These are phyloP conservation scores for Platerodrilus igneus DNA, from an alignment of 2,888 invertebrate genomes.

Conservation along the genomic window DNA sequence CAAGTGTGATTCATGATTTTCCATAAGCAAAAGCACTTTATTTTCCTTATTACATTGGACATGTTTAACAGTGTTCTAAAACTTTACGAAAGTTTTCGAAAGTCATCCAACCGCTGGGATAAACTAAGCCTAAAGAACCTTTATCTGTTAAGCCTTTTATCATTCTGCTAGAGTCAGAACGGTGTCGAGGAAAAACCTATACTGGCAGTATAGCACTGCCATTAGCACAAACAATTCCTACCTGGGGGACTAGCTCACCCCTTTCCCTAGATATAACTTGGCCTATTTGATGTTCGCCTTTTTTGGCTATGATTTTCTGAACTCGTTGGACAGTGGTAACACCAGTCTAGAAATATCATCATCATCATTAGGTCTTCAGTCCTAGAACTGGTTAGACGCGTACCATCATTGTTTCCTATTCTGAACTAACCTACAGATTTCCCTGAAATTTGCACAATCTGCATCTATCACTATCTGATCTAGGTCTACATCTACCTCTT, in stretches of 20 bases:
- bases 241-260: slow-evolving; percentile 21
- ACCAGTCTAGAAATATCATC: slow-evolving; percentile 1
- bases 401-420: too few relatives aligned
- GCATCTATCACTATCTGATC: too few relatives aligned
- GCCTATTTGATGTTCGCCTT: slow-evolving; percentile 27
- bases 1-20: slow-evolving; percentile 35
- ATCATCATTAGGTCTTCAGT: too few relatives aligned
- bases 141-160: slow-evolving; percentile 16
- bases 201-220: slow-evolving; percentile 15
- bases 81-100: slow-evolving; percentile 33
- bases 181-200: slow-evolving; percentile 13
- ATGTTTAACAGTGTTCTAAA: slow-evolving; percentile 33
- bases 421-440: too few relatives aligned
- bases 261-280: slow-evolving; percentile 19
- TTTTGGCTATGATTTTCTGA: slow-evolving; percentile 20
- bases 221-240: slow-evolving; percentile 16
- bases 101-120: slow-evolving; percentile 36
- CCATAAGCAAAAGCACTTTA: slow-evolving; percentile 33
- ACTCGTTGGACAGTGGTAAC: slow-evolving; percentile 18
- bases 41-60: slow-evolving; percentile 31
- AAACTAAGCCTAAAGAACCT: slow-evolving; percentile 15
- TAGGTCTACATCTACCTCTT: too few relatives aligned
- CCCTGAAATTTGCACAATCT: too few relatives aligned
- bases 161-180: slow-evolving; percentile 14
- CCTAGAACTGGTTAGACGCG: too few relatives aligned